Conservation (phyloP, 1,140 invertebrate species). For the Lepidurus arcticus region DNA sequence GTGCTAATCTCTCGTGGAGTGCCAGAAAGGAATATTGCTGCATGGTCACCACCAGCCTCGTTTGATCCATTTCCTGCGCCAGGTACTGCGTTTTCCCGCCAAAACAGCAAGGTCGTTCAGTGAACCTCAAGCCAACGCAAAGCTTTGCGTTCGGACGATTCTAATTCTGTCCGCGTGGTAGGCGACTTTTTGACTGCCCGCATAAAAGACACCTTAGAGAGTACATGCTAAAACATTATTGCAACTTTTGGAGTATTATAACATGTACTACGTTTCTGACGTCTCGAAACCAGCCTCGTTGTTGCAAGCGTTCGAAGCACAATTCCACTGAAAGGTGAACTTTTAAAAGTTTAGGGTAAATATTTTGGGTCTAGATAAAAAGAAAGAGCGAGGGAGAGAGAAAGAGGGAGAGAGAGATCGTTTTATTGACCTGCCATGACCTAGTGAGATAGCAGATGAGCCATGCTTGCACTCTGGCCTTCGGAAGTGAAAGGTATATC, state of each 20-base stretch:
- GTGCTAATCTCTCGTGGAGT: not conserved
- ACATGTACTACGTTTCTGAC: too few species aligned
- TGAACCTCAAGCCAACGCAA: not conserved
- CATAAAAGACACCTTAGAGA: too few species aligned
- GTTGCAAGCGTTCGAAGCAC: too few species aligned
- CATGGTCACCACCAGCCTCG: not conserved
- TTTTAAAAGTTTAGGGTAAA: not conserved
- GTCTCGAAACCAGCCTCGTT: too few species aligned
- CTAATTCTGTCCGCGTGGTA: not conserved
- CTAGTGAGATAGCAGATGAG: not conserved
- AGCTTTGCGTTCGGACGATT: not conserved
- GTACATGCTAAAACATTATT: too few species aligned
- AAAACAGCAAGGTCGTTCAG: slow-evolving; percentile 8
- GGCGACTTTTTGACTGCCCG: too few species aligned
- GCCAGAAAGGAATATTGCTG: not conserved
- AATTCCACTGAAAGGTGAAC: not conserved
- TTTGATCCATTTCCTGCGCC: not conserved
- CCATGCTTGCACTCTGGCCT: not conserved
- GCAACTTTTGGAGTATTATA: too few species aligned
- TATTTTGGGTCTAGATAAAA: not conserved
- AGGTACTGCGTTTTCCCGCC: not conserved
- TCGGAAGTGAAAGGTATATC: not conserved
- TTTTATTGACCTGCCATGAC: not conserved
- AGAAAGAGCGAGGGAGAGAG: not conserved
- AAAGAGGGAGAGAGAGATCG: not conserved